These are phyloP conservation scores for Diachrysia chrysitis DNA, from an alignment of 2,888 invertebrate genomes.

Conservation along the genomic window DNA sequence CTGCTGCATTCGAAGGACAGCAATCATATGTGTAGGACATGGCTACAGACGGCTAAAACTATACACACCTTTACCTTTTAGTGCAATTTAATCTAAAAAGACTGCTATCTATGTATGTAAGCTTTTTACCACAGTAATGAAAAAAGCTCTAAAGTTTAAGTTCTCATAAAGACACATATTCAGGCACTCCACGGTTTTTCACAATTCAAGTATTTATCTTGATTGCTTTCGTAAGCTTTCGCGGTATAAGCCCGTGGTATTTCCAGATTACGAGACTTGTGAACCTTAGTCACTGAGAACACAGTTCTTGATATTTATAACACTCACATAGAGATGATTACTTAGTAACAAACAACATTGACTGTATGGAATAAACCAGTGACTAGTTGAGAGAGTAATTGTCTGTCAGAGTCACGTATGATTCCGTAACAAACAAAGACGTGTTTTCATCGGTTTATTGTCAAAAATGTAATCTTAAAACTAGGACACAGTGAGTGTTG, in stretches of 20 bases:
- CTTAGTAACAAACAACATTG: neutral
- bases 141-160: too few species aligned
- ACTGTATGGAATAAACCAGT: neutral
- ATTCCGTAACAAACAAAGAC: conserved; percentile 40
- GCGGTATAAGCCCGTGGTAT: neutral
- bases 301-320: too few species aligned
- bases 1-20: conserved; percentile 30
- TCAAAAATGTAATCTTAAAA: conserved; percentile 35
- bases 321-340: neutral
- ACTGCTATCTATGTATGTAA: too few species aligned
- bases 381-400: conserved; percentile 16
- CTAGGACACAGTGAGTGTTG: conserved; percentile 25
- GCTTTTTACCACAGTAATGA: too few species aligned
- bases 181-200: too few species aligned
- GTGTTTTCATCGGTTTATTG: conserved; percentile 43
- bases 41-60: neutral
- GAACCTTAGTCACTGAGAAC: neutral
- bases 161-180: too few species aligned
- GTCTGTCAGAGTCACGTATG: conserved; percentile 33
- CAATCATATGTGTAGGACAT: neutral
- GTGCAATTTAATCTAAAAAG: too few species aligned
- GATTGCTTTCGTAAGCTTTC: neutral
- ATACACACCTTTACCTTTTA: too few species aligned
- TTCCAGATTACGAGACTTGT: neutral
- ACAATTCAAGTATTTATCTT: too few species aligned